phyloP scores from a whole-genome alignment of 1,140 invertebrate genomes.

The Ericerus pela region DNA sequence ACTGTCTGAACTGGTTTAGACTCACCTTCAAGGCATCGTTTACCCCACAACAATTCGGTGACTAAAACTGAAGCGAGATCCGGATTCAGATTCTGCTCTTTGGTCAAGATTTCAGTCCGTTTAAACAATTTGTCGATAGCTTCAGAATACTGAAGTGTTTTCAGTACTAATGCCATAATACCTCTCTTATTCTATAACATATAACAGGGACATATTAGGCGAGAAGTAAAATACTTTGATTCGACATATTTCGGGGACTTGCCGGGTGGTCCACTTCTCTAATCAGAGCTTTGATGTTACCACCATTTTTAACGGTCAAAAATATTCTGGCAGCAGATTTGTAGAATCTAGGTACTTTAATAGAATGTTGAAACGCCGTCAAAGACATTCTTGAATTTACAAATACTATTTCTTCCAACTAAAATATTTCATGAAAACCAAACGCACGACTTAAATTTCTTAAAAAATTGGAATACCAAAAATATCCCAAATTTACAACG shows the following conservation, averaged over 20 bases:
- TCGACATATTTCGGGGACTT: conserved; percentile 26
- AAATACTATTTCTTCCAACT: no score
- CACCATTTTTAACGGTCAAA: conserved; percentile 45
- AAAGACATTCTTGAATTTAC: no score
- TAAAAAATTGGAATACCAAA: no score
- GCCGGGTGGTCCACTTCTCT: conserved; percentile 49
- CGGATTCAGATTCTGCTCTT: conserved; percentile 49
- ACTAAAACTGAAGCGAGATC: conserved; percentile 58
- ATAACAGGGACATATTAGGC: conserved; percentile 19
- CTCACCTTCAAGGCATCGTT: conserved; percentile 42
- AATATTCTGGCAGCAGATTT: conserved; percentile 51
- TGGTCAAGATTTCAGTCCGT: conserved; percentile 42
- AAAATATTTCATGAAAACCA: no score
- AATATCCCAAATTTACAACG: no score
- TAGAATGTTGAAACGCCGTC: neutral
- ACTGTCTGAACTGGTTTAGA: conserved; percentile 14
- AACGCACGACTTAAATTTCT: no score
- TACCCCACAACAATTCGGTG: conserved; percentile 66
- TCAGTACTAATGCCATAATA: conserved; percentile 52
- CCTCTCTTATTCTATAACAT: conserved; percentile 51
- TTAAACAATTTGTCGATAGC: conserved; percentile 48
- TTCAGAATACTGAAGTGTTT: conserved; percentile 48
- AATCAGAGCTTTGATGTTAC: conserved; percentile 53
- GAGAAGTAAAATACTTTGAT: conserved; percentile 15
- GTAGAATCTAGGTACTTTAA: conserved; percentile 49